Conservation (phyloP, 2,888 invertebrate genomes). For the Quadroppia sp. region DNA sequence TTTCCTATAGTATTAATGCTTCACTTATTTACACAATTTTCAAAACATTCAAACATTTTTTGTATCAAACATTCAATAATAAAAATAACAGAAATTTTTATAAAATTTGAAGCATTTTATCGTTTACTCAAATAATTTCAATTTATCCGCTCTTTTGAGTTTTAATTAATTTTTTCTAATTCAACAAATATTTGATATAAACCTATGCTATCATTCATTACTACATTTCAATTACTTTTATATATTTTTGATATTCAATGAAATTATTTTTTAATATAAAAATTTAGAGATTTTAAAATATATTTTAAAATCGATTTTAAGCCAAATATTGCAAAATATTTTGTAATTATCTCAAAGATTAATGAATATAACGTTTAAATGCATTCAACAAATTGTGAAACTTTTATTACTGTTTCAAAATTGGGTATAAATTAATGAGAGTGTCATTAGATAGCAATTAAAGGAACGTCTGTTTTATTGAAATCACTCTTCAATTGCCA, state of each 20-base stretch:
- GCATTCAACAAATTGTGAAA: neutral
- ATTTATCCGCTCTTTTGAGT: conserved; percentile 2
- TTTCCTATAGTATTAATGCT: neutral
- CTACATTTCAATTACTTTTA: neutral
- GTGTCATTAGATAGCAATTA: neutral
- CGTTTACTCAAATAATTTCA: too few species aligned
- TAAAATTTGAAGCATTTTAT: too few species aligned
- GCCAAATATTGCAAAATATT: too few species aligned
- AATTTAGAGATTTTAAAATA: too few species aligned
- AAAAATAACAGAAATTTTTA: too few species aligned
- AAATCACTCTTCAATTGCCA: neutral
- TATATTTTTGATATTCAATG: too few species aligned
- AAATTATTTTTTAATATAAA: too few species aligned
- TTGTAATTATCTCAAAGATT: too few species aligned
- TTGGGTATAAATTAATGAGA: neutral
- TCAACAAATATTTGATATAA: neutral
- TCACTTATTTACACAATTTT: neutral
- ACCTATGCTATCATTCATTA: neutral
- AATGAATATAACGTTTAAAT: too few species aligned
- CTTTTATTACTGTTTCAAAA: neutral
- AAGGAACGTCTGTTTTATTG: neutral
- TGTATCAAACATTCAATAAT: too few species aligned
- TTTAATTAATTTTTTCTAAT: neutral
- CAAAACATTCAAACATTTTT: too few species aligned
- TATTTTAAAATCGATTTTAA: too few species aligned